Percentiles rank a stretch among this genome's conserved stretches.
Conservation (phyloP, 2,888 invertebrate genomes). For the Lithophane leautieri region DNA sequence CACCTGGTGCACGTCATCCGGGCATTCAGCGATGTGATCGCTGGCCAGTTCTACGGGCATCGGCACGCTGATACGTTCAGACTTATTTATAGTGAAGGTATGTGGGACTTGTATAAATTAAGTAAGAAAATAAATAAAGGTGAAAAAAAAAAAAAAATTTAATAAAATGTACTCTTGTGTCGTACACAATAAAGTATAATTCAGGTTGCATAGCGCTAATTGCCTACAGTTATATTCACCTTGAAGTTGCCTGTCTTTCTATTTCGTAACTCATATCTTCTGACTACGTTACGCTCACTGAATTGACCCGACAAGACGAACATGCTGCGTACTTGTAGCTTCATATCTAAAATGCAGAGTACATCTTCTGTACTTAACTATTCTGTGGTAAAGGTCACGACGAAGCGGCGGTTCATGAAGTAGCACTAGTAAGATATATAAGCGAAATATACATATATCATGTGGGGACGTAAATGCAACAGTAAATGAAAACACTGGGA, state of each 20-base stretch:
- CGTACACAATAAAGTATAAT: too few relatives aligned
- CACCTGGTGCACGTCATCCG: constrained; percentile 94
- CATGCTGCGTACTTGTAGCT: too few relatives aligned
- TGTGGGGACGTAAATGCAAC: neutral
- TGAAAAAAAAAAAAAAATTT: too few relatives aligned
- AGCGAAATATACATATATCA: neutral
- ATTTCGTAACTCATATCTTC: too few relatives aligned
- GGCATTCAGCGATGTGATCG: constrained; percentile 95
- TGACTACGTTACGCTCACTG: too few relatives aligned
- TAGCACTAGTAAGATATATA: neutral
- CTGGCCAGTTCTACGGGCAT: constrained; percentile 98
- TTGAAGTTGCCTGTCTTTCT: too few relatives aligned
- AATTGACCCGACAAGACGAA: too few relatives aligned
- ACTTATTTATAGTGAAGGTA: constrained; percentile 94
- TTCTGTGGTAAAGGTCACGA: neutral
- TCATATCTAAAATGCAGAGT: too few relatives aligned
- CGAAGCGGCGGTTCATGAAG: neutral
- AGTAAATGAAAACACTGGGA: neutral
- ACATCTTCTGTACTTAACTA: too few relatives aligned
- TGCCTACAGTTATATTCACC: too few relatives aligned
- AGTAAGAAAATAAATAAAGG: neutral
- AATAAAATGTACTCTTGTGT: too few relatives aligned
- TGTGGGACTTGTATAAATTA: constrained; percentile 71
- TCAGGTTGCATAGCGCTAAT: too few relatives aligned
- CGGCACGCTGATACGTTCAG: constrained; percentile 97